Percentiles rank a stretch among this genome's conserved stretches.
Conservation (phyloP, 1,140 invertebrate species). For the Drosophila ficusphila region DNA sequence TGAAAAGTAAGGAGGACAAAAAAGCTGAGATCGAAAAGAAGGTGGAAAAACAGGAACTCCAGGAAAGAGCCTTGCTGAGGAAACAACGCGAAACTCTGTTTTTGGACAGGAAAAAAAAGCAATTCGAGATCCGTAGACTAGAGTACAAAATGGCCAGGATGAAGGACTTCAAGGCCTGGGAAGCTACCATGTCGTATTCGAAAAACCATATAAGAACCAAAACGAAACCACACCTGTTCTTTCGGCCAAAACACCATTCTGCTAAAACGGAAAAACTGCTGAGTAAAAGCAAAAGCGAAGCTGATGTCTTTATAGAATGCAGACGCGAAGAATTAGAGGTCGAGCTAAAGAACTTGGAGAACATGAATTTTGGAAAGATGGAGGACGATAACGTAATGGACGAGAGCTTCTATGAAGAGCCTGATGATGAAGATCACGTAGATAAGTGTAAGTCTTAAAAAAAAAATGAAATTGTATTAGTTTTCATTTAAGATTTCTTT, state of each 20-base stretch:
- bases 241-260: constrained; percentile 87
- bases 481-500: not conserved
- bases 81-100: constrained; percentile 94
- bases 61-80: constrained; percentile 93
- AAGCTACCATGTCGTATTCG: constrained; percentile 90
- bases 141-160: constrained; percentile 95
- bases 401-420: constrained; percentile 32
- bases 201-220: constrained; percentile 95
- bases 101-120: constrained; percentile 92
- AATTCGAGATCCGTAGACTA: constrained; percentile 94
- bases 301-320: constrained; percentile 45
- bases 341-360: constrained; percentile 59
- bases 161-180: constrained; percentile 95
- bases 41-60: constrained; percentile 94
- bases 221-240: constrained; percentile 94
- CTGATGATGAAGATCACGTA: constrained; percentile 28
- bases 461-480: not conserved
- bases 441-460: constrained; percentile 28
- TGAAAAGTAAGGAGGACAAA: constrained; percentile 90
- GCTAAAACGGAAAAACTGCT: constrained; percentile 50
- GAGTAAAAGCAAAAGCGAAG: constrained; percentile 50
- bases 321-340: constrained; percentile 53
- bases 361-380: constrained; percentile 36
- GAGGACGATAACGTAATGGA: constrained; percentile 54
- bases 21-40: constrained; percentile 95